phyloP scores from a whole-genome alignment of 2,797 vertebrate genomes.

The Staurois parvus region DNA sequence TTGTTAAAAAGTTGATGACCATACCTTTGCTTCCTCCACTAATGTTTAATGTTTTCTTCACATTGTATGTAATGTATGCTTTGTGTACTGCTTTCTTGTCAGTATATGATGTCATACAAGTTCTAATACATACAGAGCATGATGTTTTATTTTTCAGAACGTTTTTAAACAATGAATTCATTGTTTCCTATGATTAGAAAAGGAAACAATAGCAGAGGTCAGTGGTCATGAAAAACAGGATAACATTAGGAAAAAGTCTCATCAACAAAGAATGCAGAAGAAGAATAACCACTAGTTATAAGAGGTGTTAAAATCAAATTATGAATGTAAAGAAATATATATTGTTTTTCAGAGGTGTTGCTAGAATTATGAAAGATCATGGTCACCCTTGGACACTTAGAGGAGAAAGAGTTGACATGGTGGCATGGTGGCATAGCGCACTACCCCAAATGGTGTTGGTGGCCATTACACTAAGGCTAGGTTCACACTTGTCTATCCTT shows the following conservation, averaged over 20 bases:
- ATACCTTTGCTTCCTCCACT: background rate
- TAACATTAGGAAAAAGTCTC: background rate
- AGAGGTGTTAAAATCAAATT: too few relatives aligned
- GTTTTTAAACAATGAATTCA: constrained; percentile 5
- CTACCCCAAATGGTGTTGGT: too few relatives aligned
- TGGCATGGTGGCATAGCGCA: too few relatives aligned
- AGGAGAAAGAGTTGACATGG: too few relatives aligned
- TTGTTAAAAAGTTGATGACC: background rate
- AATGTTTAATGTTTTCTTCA: background rate
- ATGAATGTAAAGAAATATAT: too few relatives aligned
- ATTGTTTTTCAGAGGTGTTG: too few relatives aligned
- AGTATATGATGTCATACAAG: background rate
- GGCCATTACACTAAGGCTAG: too few relatives aligned
- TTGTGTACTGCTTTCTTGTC: background rate
- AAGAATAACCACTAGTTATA: background rate
- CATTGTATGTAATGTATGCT: background rate
- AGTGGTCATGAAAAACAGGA: background rate
- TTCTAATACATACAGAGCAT: background rate
- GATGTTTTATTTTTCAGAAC: background rate
- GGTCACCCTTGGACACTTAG: too few relatives aligned
- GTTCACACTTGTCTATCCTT: too few relatives aligned
- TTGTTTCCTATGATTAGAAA: constrained; percentile 19
- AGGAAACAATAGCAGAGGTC: constrained; percentile 5
- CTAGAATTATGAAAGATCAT: too few relatives aligned
- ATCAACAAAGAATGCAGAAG: constrained; percentile 11